Evolutionary conservation across 2,797 vertebrate species (phyloP).

Genomic region (Esox lucius): DNA sequence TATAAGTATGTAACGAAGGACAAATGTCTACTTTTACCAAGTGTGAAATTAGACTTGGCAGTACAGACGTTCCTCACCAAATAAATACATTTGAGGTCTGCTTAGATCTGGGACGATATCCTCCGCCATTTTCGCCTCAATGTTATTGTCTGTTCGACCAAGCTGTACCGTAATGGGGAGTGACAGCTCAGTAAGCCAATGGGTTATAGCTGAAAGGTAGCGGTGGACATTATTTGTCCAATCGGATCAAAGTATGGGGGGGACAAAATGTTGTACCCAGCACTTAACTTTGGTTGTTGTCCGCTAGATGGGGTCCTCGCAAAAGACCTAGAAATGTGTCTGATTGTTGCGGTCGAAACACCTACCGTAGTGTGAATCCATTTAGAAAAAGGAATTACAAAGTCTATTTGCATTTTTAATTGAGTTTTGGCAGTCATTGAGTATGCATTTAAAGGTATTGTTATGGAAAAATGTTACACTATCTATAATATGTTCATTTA

Average conservation of each 20-base stretch:
- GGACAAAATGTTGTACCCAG: background rate
- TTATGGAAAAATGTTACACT: background rate
- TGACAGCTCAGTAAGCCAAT: conserved; percentile 50
- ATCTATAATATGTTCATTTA: background rate
- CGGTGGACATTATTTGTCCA: conserved; percentile 5
- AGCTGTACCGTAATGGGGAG: conserved; percentile 44
- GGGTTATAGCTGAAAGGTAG: background rate
- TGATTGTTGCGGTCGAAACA: background rate
- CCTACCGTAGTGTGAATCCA: background rate
- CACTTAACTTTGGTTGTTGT: background rate
- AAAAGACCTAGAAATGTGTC: background rate
- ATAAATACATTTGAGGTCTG: conserved; percentile 80
- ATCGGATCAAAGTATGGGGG: conserved; percentile 37
- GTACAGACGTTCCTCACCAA: conserved; percentile 70
- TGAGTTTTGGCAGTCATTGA: too few relatives aligned
- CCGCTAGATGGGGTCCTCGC: conserved; percentile 57
- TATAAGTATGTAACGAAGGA: background rate
- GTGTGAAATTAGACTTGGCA: conserved; percentile 20
- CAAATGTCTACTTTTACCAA: background rate
- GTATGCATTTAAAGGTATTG: background rate
- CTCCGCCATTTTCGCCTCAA: conserved; percentile 76
- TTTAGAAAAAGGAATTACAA: too few relatives aligned
- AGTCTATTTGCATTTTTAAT: too few relatives aligned
- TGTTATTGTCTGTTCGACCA: conserved; percentile 1
- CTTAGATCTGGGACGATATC: conserved; percentile 65